Evolutionary conservation across 30 jellyfish, hydroid and myxozoan species (phyloP), one percentile per base, ranked within the genome.

Genomic region (Rhopilema esculentum): DNA sequence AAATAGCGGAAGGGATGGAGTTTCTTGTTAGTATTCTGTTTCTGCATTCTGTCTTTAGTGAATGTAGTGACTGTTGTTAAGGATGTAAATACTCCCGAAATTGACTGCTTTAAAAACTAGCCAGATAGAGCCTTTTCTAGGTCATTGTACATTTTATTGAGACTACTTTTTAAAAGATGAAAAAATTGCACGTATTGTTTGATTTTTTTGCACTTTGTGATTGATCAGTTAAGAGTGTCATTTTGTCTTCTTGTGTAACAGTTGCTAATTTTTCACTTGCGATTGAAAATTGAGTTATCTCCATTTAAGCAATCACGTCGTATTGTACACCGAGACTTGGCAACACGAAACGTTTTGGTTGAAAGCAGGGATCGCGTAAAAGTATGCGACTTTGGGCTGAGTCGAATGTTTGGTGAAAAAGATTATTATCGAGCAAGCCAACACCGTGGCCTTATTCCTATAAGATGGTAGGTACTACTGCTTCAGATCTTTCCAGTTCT

Each of bases 1-100:
- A 89, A 78, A 82, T 89, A 8, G 97, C 97, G 15, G 63, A 89
- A 26, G 97, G 97, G 4, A 89, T 89, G 97, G 92, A 89, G 12
- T 89, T 57, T 51, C 49, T 89, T 80, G 88, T 79, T 23, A 75
- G 83, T 67, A 1, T n/a, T 2, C 17, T 27, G n/a, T n/a, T n/a
- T n/a, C n/a, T n/a, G n/a, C n/a, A n/a, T n/a, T n/a, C n/a, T n/a
- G n/a, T n/a, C n/a, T n/a, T n/a, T n/a, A n/a, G n/a, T n/a, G n/a
- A n/a, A n/a, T n/a, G n/a, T n/a, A n/a, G n/a, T n/a, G n/a, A n/a
- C n/a, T n/a, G n/a, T n/a, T n/a, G n/a, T n/a, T n/a, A n/a, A n/a
- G n/a, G n/a, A n/a, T n/a, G n/a, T n/a, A n/a, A n/a, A n/a, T n/a
- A n/a, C n/a, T n/a, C n/a, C n/a, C n/a, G n/a, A n/a, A n/a, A n/a